A percentile compares a stretch with the other conserved stretches of the same genome.
Conservation (phyloP, 1,140 invertebrate species). For the fruit fly (Drosophila melanogaster) region DNA sequence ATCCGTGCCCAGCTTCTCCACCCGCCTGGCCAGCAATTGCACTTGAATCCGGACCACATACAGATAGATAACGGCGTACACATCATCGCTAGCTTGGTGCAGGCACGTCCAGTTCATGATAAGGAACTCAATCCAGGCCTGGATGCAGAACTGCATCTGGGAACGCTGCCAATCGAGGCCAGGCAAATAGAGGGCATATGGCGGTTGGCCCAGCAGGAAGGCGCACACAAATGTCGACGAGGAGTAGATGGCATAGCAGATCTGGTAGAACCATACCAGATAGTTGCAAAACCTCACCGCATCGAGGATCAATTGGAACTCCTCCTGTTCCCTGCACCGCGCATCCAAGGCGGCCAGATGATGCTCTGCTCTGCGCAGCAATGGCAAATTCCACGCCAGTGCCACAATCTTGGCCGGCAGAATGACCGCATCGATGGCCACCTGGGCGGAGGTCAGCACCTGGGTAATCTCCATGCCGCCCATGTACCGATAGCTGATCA, state of each 20-base stretch:
- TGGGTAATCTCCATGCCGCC: constrained; percentile 51
- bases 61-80: constrained; percentile 60
- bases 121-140: constrained; percentile 49
- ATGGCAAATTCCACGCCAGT: constrained; percentile 31
- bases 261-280: constrained; percentile 50
- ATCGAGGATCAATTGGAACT: constrained; percentile 15
- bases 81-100: constrained; percentile 58
- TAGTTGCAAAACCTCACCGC: constrained; percentile 40
- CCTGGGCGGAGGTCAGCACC: constrained; percentile 57
- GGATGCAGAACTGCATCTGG: constrained; percentile 31
- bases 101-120: constrained; percentile 60
- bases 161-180: constrained; percentile 45
- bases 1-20: constrained; percentile 14
- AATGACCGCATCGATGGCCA: constrained; percentile 54
- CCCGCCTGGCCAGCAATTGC: constrained; percentile 35
- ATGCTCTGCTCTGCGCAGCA: constrained; percentile 31
- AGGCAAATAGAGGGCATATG: constrained; percentile 56
- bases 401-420: constrained; percentile 56
- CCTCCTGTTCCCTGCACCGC: constrained; percentile 18
- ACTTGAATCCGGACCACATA: constrained; percentile 46
- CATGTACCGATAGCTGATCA: constrained; percentile 45
- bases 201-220: constrained; percentile 42
- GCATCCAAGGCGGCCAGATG: constrained; percentile 40
- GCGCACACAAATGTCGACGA: constrained; percentile 47
- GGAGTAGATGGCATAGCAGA: constrained; percentile 52